Evolutionary conservation across 2,113 vertebrate species (phyloP).

Genomic region (Peromyscus polionotus): DNA sequence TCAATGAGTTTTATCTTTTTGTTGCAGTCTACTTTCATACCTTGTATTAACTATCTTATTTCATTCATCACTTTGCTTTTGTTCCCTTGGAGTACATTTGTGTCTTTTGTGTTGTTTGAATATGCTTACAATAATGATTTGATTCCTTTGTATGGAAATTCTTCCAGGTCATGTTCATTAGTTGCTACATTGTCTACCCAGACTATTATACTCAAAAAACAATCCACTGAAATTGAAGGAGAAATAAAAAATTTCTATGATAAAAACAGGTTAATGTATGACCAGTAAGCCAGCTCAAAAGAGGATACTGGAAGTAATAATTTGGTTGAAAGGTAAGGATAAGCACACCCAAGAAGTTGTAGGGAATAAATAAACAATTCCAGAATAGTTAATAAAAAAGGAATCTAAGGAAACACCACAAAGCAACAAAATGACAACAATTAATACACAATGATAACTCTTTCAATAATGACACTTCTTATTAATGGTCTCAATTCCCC

Average conservation of each 20-base stretch:
- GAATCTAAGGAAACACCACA: not conserved
- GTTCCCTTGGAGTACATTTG: no score
- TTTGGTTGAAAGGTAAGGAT: not conserved
- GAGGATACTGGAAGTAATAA: not conserved
- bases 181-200: not conserved
- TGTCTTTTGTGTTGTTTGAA: not conserved
- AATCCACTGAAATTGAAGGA: not conserved
- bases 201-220: not conserved
- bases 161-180: not conserved
- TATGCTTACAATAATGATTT: not conserved
- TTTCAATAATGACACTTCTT: not conserved
- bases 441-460: not conserved
- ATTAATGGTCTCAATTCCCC: not conserved
- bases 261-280: not conserved
- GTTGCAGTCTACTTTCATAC: no score
- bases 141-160: not conserved
- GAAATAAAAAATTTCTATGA: not conserved
- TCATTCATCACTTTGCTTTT: not conserved
- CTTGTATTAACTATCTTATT: not conserved
- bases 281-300: not conserved
- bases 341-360: not conserved
- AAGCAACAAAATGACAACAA: not conserved
- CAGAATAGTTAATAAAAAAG: not conserved
- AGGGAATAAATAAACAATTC: not conserved
- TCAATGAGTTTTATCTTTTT: no score